These are phyloP conservation scores for Euura lappo DNA, from an alignment of 1,140 invertebrate genomes.

Conservation along the genomic window DNA sequence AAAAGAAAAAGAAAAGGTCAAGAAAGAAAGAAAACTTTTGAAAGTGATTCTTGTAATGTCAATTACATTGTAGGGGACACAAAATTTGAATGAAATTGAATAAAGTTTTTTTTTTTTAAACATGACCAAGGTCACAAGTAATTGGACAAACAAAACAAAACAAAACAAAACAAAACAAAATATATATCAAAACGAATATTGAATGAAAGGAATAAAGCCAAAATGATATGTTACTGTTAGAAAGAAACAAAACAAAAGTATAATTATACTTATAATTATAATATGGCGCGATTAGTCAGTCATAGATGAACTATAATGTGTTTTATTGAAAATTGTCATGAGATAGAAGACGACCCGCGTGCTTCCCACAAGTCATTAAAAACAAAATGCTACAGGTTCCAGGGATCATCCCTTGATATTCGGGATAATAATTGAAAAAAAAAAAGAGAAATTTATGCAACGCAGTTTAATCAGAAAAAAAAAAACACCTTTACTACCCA, in stretches of 20 bases:
- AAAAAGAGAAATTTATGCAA: not conserved
- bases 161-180: not conserved
- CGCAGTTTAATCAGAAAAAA: not conserved
- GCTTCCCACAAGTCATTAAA: not conserved
- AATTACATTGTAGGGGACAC: conserved; percentile 5
- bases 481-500: not conserved
- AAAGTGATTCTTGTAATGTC: conserved; percentile 1
- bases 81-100: not conserved
- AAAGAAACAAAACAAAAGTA: not conserved
- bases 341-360: not conserved
- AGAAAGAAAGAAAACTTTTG: not conserved
- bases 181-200: not conserved
- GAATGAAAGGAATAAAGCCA: not conserved
- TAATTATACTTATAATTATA: not conserved
- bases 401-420: conserved; percentile 4
- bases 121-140: not conserved
- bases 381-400: not conserved
- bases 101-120: not conserved
- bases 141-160: not conserved
- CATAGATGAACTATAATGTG: not conserved
- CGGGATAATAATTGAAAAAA: not conserved
- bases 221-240: not conserved
- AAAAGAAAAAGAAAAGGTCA: not conserved
- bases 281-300: not conserved
- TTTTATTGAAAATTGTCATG: not conserved